A percentile compares a stretch with the other conserved stretches of the same genome.
Conservation (phyloP, 2,888 invertebrate species). For the Augochlorella aurata region DNA sequence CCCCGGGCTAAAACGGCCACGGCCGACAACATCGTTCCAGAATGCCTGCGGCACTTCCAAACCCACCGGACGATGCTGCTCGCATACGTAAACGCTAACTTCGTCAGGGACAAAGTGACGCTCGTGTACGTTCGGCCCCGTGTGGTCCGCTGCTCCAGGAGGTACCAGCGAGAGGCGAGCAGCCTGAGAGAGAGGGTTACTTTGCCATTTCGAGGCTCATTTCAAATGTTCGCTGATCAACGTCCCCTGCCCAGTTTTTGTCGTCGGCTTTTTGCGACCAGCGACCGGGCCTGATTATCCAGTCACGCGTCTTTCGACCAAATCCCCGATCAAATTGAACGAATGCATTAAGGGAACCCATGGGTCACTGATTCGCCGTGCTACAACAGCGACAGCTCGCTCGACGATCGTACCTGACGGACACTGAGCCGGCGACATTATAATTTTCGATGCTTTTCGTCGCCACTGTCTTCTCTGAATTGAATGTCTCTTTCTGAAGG, state of each 20-base stretch:
- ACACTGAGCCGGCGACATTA: not conserved
- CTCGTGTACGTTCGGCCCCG: conserved; percentile 51
- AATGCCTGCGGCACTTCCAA: conserved; percentile 75
- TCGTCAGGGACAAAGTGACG: conserved; percentile 76
- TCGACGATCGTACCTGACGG: not conserved
- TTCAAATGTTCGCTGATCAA: conserved; percentile 44
- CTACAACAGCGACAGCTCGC: not conserved
- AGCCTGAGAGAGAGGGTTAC: conserved; percentile 22
- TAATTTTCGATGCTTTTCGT: not conserved
- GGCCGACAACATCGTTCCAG: conserved; percentile 81
- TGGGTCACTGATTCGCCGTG: not conserved
- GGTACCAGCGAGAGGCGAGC: not conserved
- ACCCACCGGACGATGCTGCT: conserved; percentile 75
- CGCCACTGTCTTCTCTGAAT: not conserved
- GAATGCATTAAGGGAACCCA: conserved; percentile 26
- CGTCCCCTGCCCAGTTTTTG: conserved; percentile 39
- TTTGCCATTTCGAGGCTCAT: conserved; percentile 61
- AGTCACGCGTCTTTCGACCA: conserved; percentile 5
- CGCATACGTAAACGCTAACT: conserved; percentile 76
- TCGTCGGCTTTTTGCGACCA: conserved; percentile 33
- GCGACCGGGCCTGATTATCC: conserved; percentile 26
- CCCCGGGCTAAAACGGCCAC: conserved; percentile 78
- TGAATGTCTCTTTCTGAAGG: not conserved
- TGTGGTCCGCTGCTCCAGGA: conserved; percentile 11
- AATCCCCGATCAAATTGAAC: conserved; percentile 8